Percentiles rank a stretch among this genome's conserved stretches.
These are phyloP conservation scores for Carposina sasakii DNA, from an alignment of 1,140 invertebrate genomes.

Conservation along the genomic window DNA sequence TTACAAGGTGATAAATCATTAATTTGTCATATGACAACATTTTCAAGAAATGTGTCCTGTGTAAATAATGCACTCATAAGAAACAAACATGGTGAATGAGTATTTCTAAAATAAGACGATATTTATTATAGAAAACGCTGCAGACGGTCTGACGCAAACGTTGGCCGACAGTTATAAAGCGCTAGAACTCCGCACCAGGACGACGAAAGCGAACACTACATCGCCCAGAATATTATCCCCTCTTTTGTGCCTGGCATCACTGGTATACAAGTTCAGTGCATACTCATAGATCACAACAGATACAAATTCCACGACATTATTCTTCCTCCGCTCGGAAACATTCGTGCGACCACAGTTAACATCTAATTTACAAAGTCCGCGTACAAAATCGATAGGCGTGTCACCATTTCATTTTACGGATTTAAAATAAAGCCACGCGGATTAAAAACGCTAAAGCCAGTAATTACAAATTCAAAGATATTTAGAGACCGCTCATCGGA, in stretches of 20 bases:
- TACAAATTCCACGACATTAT: constrained; percentile 48
- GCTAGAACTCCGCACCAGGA: constrained; percentile 51
- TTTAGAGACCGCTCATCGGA: constrained; percentile 25
- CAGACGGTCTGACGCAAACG: constrained; percentile 60
- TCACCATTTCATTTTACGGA: neutral
- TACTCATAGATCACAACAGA: constrained; percentile 47
- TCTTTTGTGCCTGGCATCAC: constrained; percentile 28
- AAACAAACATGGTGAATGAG: constrained; percentile 52
- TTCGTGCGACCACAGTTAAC: neutral
- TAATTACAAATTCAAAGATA: constrained; percentile 16
- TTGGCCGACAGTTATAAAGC: constrained; percentile 66
- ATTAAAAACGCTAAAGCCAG: constrained; percentile 6
- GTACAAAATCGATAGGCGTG: neutral
- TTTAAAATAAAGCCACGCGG: neutral
- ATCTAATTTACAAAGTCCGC: too few species aligned
- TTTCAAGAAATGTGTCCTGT: constrained; percentile 49
- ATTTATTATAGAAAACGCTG: constrained; percentile 61
- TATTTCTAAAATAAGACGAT: constrained; percentile 65
- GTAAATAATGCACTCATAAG: constrained; percentile 49
- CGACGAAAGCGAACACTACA: constrained; percentile 39
- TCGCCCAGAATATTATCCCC: constrained; percentile 34
- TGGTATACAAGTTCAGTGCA: constrained; percentile 37
- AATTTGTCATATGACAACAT: constrained; percentile 55
- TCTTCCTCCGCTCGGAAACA: constrained; percentile 28
- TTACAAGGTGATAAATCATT: constrained; percentile 31